These are phyloP conservation scores for Ophion costatus DNA, from an alignment of 2,888 invertebrate genomes.

Conservation along the genomic window DNA sequence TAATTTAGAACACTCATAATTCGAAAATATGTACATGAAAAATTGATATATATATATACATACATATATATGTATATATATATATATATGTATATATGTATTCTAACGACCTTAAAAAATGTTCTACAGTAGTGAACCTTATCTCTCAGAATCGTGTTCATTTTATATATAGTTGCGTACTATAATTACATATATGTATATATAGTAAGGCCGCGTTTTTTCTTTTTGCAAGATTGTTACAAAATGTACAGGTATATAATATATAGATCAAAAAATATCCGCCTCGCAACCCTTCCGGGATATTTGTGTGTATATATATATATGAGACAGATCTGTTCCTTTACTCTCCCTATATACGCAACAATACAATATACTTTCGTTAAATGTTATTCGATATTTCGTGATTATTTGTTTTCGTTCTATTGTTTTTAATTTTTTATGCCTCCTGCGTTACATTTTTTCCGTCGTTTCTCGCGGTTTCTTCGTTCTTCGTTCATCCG, in stretches of 20 bases:
- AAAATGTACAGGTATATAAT: conserved; percentile 81
- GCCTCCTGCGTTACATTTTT: conserved; percentile 22
- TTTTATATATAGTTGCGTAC: conserved; percentile 62
- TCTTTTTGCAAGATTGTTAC: conserved; percentile 77
- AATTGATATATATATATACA: conserved; percentile 56
- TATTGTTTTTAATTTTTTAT: conserved; percentile 20
- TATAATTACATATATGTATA: conserved; percentile 78
- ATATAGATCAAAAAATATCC: conserved; percentile 12
- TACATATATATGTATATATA: not conserved
- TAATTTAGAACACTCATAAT: conserved; percentile 82
- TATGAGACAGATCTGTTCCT: conserved; percentile 67
- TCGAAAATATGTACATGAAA: conserved; percentile 81
- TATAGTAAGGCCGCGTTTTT: not conserved
- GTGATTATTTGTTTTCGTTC: conserved; percentile 10
- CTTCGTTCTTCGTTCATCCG: not conserved
- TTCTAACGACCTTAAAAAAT: conserved; percentile 79
- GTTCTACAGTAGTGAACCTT: conserved; percentile 73
- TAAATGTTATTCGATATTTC: conserved; percentile 50
- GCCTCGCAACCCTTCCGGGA: not conserved
- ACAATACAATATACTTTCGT: conserved; percentile 55
- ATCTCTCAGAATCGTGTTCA: conserved; percentile 68
- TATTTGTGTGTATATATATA: conserved; percentile 55
- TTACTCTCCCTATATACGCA: conserved; percentile 48
- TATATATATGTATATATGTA: conserved; percentile 71
- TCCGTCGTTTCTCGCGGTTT: conserved; percentile 26